Evolutionary conservation across 1,140 invertebrate species (phyloP).

Genomic region (Pseudomyrmex pallidus): DNA sequence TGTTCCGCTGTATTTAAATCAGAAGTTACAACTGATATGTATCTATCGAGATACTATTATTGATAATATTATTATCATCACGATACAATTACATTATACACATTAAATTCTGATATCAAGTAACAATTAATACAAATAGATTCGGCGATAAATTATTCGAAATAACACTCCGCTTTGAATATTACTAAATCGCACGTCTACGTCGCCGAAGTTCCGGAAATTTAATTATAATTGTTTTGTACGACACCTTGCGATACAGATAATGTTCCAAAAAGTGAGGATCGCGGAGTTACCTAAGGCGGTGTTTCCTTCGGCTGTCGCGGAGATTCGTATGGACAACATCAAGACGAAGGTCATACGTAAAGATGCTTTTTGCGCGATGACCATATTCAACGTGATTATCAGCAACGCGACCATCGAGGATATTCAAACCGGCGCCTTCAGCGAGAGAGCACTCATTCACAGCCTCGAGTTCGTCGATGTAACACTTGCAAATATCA

Average conservation of each 20-base stretch:
- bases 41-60: neutral
- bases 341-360: constrained; percentile 86
- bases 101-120: constrained; percentile 31
- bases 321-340: constrained; percentile 87
- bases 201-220: constrained; percentile 83
- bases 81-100: constrained; percentile 17
- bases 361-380: constrained; percentile 88
- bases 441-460: constrained; percentile 88
- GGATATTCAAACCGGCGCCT: constrained; percentile 87
- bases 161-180: neutral
- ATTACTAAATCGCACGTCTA: neutral
- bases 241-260: constrained; percentile 82
- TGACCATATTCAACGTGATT: constrained; percentile 87
- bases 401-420: constrained; percentile 88
- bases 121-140: constrained; percentile 32
- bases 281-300: constrained; percentile 86
- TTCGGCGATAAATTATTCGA: constrained; percentile 12
- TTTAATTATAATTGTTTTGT: constrained; percentile 25
- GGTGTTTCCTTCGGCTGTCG: constrained; percentile 88
- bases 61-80: neutral
- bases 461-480: constrained; percentile 87
- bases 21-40: constrained; percentile 1
- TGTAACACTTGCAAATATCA: constrained; percentile 86
- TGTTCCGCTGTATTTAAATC: neutral
- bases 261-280: constrained; percentile 87